phyloP scores from a whole-genome alignment of 2,888 invertebrate genomes.

The Polymixis lichenea region DNA sequence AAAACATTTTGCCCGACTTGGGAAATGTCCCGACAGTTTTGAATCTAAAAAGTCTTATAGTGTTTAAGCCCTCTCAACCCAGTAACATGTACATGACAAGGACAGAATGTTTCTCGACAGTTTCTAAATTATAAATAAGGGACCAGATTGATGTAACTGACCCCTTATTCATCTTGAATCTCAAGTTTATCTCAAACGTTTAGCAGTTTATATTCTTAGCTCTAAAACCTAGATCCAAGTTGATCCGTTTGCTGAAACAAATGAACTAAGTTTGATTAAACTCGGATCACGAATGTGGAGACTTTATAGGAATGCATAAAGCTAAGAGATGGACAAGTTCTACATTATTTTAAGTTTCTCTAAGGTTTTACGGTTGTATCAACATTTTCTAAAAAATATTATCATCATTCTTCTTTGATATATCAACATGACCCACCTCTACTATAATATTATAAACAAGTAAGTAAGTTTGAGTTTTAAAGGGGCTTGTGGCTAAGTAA shows the following conservation, averaged over 20 bases:
- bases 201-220: constrained; percentile 38
- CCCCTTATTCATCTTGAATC: constrained; percentile 1
- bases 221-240: constrained; percentile 46
- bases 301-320: constrained; percentile 27
- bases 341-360: neutral
- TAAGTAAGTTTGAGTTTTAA: no score
- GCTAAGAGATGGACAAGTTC: constrained; percentile 17
- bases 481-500: no score
- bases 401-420: no score
- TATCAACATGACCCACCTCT: neutral
- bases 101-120: neutral
- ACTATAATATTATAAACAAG: no score
- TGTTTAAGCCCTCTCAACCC: neutral
- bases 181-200: constrained; percentile 27
- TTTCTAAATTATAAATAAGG: constrained; percentile 1
- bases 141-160: neutral
- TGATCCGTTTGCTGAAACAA: constrained; percentile 36
- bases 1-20: neutral
- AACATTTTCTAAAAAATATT: neutral
- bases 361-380: constrained; percentile 7
- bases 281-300: constrained; percentile 20
- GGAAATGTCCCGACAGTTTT: neutral
- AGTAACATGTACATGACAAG: neutral
- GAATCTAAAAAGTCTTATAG: neutral
- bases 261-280: constrained; percentile 57